Percentiles rank a stretch among this genome's conserved stretches.
Conservation (phyloP, 1,140 invertebrate genomes). For the Drosophila nigromelanica region DNA sequence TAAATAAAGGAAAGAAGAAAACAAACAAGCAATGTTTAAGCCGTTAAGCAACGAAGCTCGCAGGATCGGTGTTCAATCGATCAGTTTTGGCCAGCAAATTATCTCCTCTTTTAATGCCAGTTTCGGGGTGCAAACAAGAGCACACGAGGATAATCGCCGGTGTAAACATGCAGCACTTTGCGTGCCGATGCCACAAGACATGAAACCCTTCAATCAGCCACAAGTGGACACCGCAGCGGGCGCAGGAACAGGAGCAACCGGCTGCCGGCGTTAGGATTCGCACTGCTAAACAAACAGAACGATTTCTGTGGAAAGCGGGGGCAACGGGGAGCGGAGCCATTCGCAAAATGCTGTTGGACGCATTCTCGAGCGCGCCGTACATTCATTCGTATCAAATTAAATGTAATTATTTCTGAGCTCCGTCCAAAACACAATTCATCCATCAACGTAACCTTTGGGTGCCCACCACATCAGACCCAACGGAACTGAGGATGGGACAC, state of each 20-base stretch:
- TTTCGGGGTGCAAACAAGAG: constrained; percentile 38
- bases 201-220: constrained; percentile 66
- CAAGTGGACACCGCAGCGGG: constrained; percentile 4
- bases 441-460: constrained; percentile 30
- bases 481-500: background rate
- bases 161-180: constrained; percentile 77
- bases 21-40: constrained; percentile 67
- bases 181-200: constrained; percentile 69
- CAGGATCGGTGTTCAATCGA: constrained; percentile 52
- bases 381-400: constrained; percentile 75
- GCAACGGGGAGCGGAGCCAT: background rate
- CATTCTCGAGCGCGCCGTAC: constrained; percentile 35
- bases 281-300: constrained; percentile 72
- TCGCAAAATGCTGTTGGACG: constrained; percentile 46
- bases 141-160: constrained; percentile 72
- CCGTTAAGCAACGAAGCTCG: constrained; percentile 53
- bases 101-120: constrained; percentile 76
- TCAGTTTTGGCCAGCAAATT: constrained; percentile 71
- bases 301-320: background rate
- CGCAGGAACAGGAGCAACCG: constrained; percentile 1
- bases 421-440: constrained; percentile 47
- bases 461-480: background rate
- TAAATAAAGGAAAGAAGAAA: constrained; percentile 21
- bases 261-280: constrained; percentile 74
- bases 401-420: constrained; percentile 70